Evolutionary conservation across 2,113 vertebrate genomes (phyloP), one percentile per base, ranked within the genome.

Genomic region (Bujurquina vittata): DNA sequence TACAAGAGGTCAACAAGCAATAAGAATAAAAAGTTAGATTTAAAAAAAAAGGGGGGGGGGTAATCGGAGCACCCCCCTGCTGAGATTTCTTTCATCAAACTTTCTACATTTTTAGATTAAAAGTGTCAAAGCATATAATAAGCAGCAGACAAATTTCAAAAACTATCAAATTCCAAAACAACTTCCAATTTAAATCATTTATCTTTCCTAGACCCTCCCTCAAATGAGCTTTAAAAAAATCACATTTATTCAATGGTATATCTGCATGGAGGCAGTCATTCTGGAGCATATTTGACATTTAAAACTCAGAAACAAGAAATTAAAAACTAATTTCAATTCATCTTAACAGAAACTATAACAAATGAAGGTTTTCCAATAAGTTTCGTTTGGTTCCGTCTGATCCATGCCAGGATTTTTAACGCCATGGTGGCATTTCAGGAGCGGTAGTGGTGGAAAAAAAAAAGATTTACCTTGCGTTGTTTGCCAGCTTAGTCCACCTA

Each of bases 401-500:
- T 55, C 49, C 67, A 49, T 46, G 87, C 79, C 82, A 77, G 58
- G 52, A 20, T 78, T 81, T 83, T 37, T 81, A 54, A 58, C 81
- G 22, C 76, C 75, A 81, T 14, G 49, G 77, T 62, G 60, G 81
- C 46, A 58, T 69, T 79, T 76, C 56, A 79, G 69, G 40, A 80
- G 85, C 20, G 61, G 7, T 23, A 74, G 89, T 84, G 67, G 37
- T 83, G 76, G 54, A 23, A 83, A 85, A 74, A 78, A 81, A 69
- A 85, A 75, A 77, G 84, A 75, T 95, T 97, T 96, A 99, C 97
- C 97, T 98, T 98, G 97, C 91, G 97, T 98, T 61, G 97, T 98
- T 91, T 99, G 97, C 97, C 97, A 99, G 94, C 97, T 98, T 87
- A 98, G 96, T 95, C 97, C 97, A 90, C 97, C 97, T 94, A 98